Base-by-base conservation (phyloP, 2,113 vertebrate genomes). In the Struthio camelus region DNA sequence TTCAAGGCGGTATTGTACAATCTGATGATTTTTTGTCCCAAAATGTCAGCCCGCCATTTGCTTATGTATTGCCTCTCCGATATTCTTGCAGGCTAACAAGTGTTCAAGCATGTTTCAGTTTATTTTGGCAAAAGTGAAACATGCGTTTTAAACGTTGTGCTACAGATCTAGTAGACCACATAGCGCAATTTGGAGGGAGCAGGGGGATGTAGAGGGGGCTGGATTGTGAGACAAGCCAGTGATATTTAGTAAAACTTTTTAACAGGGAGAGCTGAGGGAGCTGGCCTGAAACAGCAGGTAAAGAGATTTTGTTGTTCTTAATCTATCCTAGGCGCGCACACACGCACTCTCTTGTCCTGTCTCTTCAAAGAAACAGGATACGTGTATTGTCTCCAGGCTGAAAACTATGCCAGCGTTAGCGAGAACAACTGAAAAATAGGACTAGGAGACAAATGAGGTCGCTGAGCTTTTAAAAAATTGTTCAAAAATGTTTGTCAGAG, bases 351-450 rank as follows among this genome's bases (percentile, higher is more conserved):
- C 59, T 86, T 94, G 64, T 95, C 93, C 67, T 80, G 59, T 59
- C 69, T 90, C 61, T 95, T 94, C 77, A 88, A 78, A 94, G 93
- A 56, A 96, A 76, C 93, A 86, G 92, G 93, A 93, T 91, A 50
- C 92, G 69, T 23, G 3, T 78, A 88, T 95, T 92, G 92, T 95
- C 92, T 92, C 18, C 85, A 79, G 94, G 93, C 93, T 94, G 90
- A 94, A 75, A 93, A 81, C 87, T 85, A 17, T 96, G 91, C 85
- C 91, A 94, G 2, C 6, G 22, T 86, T 93, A 86, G 93, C 90
- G 84, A 67, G 81, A 95, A 75, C 38, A 77, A 73, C 78, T 6
- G 11, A 53, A 82, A 96, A 91, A 92, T 5, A 75, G 90, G 82
- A 4, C 72, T 85, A 85, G 90, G 71, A 58, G 38, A 86, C 36